Evolutionary conservation across 2,797 vertebrate genomes (phyloP), one percentile per base, ranked within the genome.

Genomic region (Clarias laeviceps): DNA sequence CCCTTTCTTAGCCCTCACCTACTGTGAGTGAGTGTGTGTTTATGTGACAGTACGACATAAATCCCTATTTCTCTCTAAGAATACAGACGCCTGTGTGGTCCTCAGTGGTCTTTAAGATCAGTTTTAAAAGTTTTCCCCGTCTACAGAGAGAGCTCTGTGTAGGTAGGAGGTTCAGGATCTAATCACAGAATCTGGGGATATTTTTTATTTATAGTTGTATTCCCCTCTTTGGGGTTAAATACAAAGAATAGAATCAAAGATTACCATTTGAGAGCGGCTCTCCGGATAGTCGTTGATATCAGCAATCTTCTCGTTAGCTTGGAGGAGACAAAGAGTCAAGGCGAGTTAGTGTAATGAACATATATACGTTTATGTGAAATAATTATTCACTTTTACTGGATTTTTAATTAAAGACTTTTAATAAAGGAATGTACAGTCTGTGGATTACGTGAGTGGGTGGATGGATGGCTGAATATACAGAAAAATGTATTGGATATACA

Each of bases 251-350:
- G 61, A 66, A 68, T 12, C 20, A 18, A 24, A 32, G 91, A 95
- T 95, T 81, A 97, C 96, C 96, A 97, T 97, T 93, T 97, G 96
- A 83, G 96, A 96, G 57, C 91, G 94, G 85, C 95, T 97, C 94
- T 97, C 96, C 0, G 96, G 96, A 92, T 94, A 96, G 93, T 95
- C 96, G 93, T 97, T 96, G 93, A 97, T 97, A 91, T 96, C 95
- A 88, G 95, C 95, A 87, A 97, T 97, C 94, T 97, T 97, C 87
- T 97, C 96, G 87, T 97, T 97, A 76, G 96, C 96, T 97, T 79
- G 74, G 40, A 80, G 40, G 65, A 77, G n/a, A 62, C 66, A 79
- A 8, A 70, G 73, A 50, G 5, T n/a, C 54, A 73, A 1, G 6
- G 3, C 70, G 14, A 83, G 14, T 62, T 8, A 64, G 22, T 56